Base-by-base conservation (phyloP, 2,113 vertebrate genomes). In the Datnioides undecimradiatus region DNA sequence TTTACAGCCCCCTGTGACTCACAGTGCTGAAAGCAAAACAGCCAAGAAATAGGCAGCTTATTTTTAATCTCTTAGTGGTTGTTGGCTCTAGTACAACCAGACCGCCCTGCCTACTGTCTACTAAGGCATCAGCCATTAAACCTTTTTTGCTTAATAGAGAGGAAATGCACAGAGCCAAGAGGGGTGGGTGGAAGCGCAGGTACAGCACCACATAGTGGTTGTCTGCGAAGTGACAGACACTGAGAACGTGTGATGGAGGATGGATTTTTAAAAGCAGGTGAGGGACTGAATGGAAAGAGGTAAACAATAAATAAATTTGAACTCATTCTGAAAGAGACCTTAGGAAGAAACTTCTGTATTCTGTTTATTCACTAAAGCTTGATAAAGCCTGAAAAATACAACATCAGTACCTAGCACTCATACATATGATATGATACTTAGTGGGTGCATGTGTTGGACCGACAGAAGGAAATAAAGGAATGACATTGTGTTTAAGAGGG, bases 1-100 rank as follows among this genome's bases (percentile, higher is more conserved):
- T 94, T 94, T 87, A 78, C 41, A 85, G 67, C 36, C 6, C 6
- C 1, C 73, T 52, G 36, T 86, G 80, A 83, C 58, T 82, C 84
- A 75, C 54, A 46, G 67, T 55, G 85, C 57, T 0, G 31, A 71
- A 57, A 67, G 63, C 85, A 88, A 52, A 79, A 72, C n/a, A 40
- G 74, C 72, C 55, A 63, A 79, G 71, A 88, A 77, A 83, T 14
- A 36, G 73, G 49, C 70, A 65, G 23, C 72, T 85, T 88, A 83
- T 84, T 90, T 91, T 90, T 88, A 90, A 90, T 91, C 85, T 87
- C 79, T 87, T 79, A 88, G 87, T 83, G 85, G 79, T 38, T 72
- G 67, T 49, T 91, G 90, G 89, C 86, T 9, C 55, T 6, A 17
- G 33, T 60, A 77, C 84, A 86, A 79, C 80, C 75, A 88, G 57